Base-by-base conservation (phyloP, 2,113 vertebrate genomes). In the Ellobius talpinus region DNA sequence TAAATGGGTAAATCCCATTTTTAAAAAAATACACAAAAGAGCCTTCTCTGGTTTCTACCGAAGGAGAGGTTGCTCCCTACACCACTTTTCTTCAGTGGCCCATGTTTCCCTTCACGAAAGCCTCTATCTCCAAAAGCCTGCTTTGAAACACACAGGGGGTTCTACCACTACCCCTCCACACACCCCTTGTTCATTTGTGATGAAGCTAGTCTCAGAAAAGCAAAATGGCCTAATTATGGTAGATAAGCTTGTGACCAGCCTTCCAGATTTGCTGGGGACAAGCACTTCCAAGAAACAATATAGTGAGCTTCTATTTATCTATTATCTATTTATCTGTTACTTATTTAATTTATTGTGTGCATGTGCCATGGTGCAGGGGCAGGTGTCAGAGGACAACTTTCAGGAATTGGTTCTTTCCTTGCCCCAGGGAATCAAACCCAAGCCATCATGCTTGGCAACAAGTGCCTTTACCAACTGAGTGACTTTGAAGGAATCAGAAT, bases 61-160 rank as follows among this genome's bases (percentile, higher is more conserved):
- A 19, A 19, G 21, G 19, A 24, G 47, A 74, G 11, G 12, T 58
- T 3, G 0, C 1, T 47, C 0, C 0, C 8, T 7, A 5, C 0
- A 4, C 1, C 26, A 1, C 16, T 5, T 63, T 78, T 70, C 78
- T 24, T 3, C n/a, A 16, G n/a, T 36, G 8, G 24, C 50, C 7
- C 0, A 13, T 19, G 2, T 7, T 3, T 8, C 36, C 9, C 16
- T 87, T 79, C 26, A 19, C 8, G 42, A 33, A 74, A 95, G 10
- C n/a, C 24, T 68, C 33, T 5, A n/a, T 8, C 26, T 58, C 31
- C 66, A 4, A 29, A 89, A 42, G 2, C 7, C 47, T 26, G 19
- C 3, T 61, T 92, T 63, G 73, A 89, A 76, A 58, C 17, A 33
- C 74, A 23, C 29, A 13, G 36, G 21, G 55, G n/a, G 0, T 63